These are phyloP conservation scores for Apis mellifera DNA, from an alignment of 1,140 invertebrate species.

Conservation along the genomic window Amel_HAv3.1 CM009931.2:3023501-3024000, in stretches of 20 bases:
- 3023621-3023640: conserved; percentile 56
- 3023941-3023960: no score
- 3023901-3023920: no score
- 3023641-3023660: conserved; percentile 59
- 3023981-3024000: no score
- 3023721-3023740: conserved; percentile 64
- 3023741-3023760: conserved; percentile 48
- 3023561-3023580: conserved; percentile 36
- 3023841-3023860: conserved; percentile 57
- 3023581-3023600: conserved; percentile 21
- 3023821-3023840: conserved; percentile 45
- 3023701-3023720: conserved; percentile 53
- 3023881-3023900: no score
- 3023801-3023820: conserved; percentile 51
- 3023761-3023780: conserved; percentile 66
- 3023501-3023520: no score
- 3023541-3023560: not conserved
- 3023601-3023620: conserved; percentile 56
- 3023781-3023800: conserved; percentile 42
- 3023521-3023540: not conserved
- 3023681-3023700: conserved; percentile 58
- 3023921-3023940: no score
- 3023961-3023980: no score
- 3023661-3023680: conserved; percentile 60
- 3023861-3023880: conserved; percentile 36